phyloP scores from a whole-genome alignment of 2,113 vertebrate genomes.

The Antechinus flavipes region DNA sequence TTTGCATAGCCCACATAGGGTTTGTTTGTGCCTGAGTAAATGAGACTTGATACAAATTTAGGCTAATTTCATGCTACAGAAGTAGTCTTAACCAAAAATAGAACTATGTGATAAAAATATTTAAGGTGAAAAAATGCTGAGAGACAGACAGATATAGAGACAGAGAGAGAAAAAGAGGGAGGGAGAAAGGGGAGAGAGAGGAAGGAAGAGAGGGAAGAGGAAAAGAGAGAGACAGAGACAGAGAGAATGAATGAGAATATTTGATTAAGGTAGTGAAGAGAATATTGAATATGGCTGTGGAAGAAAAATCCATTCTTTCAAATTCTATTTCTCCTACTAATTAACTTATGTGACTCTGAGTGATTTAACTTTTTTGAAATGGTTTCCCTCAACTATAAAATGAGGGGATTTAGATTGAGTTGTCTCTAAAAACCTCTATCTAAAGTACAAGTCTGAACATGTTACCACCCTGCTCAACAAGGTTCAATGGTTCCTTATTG shows the following conservation, averaged over 20 bases:
- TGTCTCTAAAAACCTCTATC: background rate
- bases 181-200: background rate
- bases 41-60: constrained; percentile 67
- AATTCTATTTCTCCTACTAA: background rate
- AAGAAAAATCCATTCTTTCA: background rate
- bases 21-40: constrained; percentile 56
- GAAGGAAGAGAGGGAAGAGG: too few relatives aligned
- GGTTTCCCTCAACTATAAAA: background rate
- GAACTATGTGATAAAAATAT: constrained; percentile 43
- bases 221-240: too few relatives aligned
- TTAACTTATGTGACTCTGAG: background rate
- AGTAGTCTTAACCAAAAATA: constrained; percentile 48
- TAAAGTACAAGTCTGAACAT: background rate
- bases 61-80: constrained; percentile 57
- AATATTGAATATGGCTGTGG: background rate
- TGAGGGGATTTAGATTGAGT: background rate
- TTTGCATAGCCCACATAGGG: constrained; percentile 60
- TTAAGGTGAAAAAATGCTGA: background rate
- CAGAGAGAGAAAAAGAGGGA: too few relatives aligned
- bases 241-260: too few relatives aligned
- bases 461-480: background rate
- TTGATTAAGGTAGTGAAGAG: background rate
- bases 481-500: background rate
- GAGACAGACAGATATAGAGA: background rate
- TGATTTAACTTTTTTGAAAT: too few relatives aligned